Evolutionary conservation across 2,888 invertebrate species (phyloP), one percentile per base, ranked within the genome.

Genomic region (Ochropleura leucogaster): DNA sequence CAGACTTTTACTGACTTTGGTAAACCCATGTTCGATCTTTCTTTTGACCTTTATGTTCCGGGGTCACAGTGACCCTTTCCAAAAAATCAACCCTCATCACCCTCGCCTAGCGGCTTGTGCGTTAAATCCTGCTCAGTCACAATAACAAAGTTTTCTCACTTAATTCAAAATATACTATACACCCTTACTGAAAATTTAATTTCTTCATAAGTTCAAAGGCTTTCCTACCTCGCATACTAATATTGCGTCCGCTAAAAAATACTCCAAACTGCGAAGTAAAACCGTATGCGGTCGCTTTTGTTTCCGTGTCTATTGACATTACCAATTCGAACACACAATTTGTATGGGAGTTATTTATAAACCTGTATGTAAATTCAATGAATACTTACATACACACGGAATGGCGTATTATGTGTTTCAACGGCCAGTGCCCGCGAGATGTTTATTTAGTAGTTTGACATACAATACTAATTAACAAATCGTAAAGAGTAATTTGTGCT

Each of bases 401-500:
- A 79, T 80, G 72, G 76, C 73, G 66, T 77, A 79, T 77, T 77
- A 80, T 76, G 72, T 66, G 71, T 82, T 67, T 76, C 65, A 40
- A 68, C 53, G 77, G 79, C 46, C 81, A 81, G 42, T 85, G 77
- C 30, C 68, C 60, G 72, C 16, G 14, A 55, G 40, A 30, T 79
- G 79, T 87, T 68, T 85, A 30, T 70, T 74, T 60, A 74, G 53
- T 81, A 76, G 79, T 87, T 87, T 82, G 79, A 85, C 80, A 77
- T 69, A 68, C 69, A 71, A 57, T 62, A 82, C 86, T 87, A 87
- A 87, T 87, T 86, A 86, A 80, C 67, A 47, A 74, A 82, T 85
- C 81, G 74, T 73, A 85, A 77, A 85, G 74, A 77, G 79, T 87
- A 77, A 84, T 86, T 82, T 84, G 86, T 86, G 73, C 79, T 64